Percentiles rank a stretch among this genome's conserved stretches.
phyloP scores from a whole-genome alignment of 2,113 vertebrate species.

The Lampris megalopsis region DNA sequence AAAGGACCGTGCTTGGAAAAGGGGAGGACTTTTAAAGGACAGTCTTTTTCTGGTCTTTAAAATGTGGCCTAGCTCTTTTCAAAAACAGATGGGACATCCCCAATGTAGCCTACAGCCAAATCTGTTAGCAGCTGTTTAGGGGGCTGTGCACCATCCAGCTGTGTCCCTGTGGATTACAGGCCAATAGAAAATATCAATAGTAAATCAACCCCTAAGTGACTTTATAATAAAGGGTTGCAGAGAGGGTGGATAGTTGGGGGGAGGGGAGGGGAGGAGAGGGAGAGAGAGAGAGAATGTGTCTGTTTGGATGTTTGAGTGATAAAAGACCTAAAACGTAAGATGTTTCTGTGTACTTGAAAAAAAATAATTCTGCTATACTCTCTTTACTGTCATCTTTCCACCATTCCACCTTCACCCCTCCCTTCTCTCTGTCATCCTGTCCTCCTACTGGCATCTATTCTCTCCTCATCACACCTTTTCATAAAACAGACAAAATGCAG shows the following conservation, averaged over 20 bases:
- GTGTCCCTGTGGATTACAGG: conserved; percentile 62
- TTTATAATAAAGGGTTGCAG: conserved; percentile 57
- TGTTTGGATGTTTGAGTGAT: neutral
- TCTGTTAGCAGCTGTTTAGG: conserved; percentile 59
- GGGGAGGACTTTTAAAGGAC: conserved; percentile 51
- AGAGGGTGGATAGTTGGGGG: neutral
- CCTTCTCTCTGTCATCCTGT: neutral
- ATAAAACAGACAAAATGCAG: neutral
- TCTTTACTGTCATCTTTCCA: neutral
- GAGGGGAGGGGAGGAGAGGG: neutral
- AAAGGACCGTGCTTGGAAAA: conserved; percentile 41
- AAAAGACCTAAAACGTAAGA: neutral
- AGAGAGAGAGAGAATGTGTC: neutral
- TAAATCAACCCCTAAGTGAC: conserved; percentile 66
- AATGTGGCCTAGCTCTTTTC: conserved; percentile 66
- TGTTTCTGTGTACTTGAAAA: neutral
- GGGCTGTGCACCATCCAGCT: conserved; percentile 56
- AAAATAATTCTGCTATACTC: neutral
- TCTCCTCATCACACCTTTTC: neutral
- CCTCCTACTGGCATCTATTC: neutral
- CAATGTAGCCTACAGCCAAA: conserved; percentile 54
- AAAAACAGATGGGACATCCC: conserved; percentile 74
- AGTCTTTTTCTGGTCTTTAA: conserved; percentile 46
- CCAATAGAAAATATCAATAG: conserved; percentile 61
- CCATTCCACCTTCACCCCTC: neutral